These are phyloP conservation scores for Plutomurus gul DNA, from an alignment of 1,140 invertebrate genomes.

Conservation along the genomic window DNA sequence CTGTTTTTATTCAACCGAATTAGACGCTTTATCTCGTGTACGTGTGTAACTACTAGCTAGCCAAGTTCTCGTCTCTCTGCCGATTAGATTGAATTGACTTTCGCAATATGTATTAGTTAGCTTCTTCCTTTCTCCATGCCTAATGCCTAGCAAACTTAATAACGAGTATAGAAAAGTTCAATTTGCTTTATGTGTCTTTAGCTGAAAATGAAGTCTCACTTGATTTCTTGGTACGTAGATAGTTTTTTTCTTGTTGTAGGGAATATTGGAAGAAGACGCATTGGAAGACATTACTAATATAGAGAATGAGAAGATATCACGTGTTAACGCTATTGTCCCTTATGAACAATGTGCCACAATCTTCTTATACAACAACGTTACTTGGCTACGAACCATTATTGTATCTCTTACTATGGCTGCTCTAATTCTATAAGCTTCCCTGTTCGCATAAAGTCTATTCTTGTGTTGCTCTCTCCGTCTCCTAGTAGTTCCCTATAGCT, in stretches of 20 bases:
- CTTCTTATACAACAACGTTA: neutral
- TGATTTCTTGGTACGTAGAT: neutral
- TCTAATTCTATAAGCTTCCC: too few species aligned
- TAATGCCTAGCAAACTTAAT: neutral
- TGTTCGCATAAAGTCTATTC: too few species aligned
- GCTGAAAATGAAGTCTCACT: conserved; percentile 12
- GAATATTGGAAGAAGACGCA: neutral
- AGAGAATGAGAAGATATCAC: too few species aligned
- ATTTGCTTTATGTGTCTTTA: conserved; percentile 16
- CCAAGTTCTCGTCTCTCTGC: too few species aligned
- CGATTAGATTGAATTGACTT: neutral
- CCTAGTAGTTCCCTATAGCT: too few species aligned
- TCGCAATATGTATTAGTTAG: neutral
- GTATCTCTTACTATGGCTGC: too few species aligned
- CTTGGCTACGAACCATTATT: too few species aligned
- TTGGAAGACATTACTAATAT: too few species aligned
- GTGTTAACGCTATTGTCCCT: conserved; percentile 6
- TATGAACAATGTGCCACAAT: neutral
- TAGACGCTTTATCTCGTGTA: neutral
- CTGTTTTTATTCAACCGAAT: neutral
- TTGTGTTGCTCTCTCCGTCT: too few species aligned
- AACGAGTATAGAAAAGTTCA: conserved; percentile 1
- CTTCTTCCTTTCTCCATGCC: neutral
- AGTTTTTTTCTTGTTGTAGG: neutral
- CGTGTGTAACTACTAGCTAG: neutral